phyloP scores from a whole-genome alignment of 2,888 invertebrate genomes.

The Antheraea assamensis region DNA sequence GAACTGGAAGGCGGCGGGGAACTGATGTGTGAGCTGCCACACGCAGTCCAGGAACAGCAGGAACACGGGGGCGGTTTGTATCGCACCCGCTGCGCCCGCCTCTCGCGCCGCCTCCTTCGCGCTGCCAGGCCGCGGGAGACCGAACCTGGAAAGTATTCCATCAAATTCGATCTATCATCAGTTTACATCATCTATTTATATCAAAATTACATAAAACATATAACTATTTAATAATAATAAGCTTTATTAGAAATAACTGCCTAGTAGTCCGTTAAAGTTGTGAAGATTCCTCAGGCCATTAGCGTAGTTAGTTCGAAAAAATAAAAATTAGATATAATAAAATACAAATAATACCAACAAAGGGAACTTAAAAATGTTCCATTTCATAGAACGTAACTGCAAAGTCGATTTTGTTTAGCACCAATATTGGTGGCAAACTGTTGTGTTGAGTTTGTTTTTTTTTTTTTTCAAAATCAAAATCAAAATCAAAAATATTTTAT shows the following conservation, averaged over 20 bases:
- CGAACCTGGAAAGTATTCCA: constrained; percentile 74
- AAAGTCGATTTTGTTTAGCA: background rate
- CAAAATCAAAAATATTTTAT: too few species aligned
- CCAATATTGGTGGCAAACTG: background rate
- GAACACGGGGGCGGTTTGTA: constrained; percentile 89
- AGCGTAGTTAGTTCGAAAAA: too few species aligned
- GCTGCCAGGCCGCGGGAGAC: constrained; percentile 84
- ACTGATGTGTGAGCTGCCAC: constrained; percentile 95
- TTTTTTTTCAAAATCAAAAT: too few species aligned
- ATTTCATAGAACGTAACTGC: too few species aligned
- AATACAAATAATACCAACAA: background rate
- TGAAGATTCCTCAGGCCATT: too few species aligned
- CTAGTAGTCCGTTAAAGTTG: too few species aligned
- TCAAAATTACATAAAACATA: too few species aligned
- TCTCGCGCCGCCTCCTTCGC: constrained; percentile 70
- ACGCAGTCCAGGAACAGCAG: constrained; percentile 96
- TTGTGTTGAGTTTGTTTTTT: background rate
- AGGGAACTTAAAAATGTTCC: background rate
- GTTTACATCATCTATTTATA: background rate
- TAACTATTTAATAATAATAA: too few species aligned
- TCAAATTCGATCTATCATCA: constrained; percentile 18
- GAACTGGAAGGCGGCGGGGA: constrained; percentile 94
- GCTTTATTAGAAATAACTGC: too few species aligned
- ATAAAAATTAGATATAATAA: background rate
- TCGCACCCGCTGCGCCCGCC: constrained; percentile 59